phyloP scores from a whole-genome alignment of 37 sponge, comb jelly and placozoan genomes.

The Eunapius fragilis region DNA sequence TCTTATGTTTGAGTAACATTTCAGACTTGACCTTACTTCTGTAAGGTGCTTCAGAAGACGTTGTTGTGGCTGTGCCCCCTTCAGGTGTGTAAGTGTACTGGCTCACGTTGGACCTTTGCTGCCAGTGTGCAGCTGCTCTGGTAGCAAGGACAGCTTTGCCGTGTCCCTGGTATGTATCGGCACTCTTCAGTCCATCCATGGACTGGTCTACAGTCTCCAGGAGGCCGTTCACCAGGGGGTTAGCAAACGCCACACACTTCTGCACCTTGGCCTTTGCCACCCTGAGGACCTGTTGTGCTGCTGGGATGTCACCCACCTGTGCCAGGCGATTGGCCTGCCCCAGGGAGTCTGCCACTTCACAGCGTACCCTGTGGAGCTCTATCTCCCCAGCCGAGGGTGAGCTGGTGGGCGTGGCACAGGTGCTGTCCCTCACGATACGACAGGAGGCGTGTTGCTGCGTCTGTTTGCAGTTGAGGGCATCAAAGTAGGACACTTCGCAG shows the following conservation, averaged over 20 bases:
- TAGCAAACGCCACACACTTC: not conserved
- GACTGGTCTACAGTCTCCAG: conserved; percentile 66
- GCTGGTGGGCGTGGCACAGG: conserved; percentile 27
- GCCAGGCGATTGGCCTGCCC: conserved; percentile 67
- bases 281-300: conserved; percentile 55
- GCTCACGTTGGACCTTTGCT: conserved; percentile 72
- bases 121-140: conserved; percentile 70
- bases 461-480: conserved; percentile 49
- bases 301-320: conserved; percentile 42
- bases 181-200: conserved; percentile 53
- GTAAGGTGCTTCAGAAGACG: not conserved
- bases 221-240: conserved; percentile 57
- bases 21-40: not conserved
- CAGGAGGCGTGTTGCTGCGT: conserved; percentile 10
- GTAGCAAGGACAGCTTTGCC: conserved; percentile 61
- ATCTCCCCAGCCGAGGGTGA: conserved; percentile 45
- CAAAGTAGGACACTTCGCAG: conserved; percentile 73
- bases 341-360: conserved; percentile 58
- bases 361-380: conserved; percentile 62
- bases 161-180: conserved; percentile 42
- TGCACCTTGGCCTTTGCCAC: conserved; percentile 13
- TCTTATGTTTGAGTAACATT: not conserved
- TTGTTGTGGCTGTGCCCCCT: not conserved
- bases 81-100: not conserved
- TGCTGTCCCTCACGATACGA: conserved; percentile 35